Percentiles rank a stretch among this genome's conserved stretches.
These are phyloP conservation scores for Amiota communis DNA, from an alignment of 2,888 invertebrate species.

Conservation along the genomic window DNA sequence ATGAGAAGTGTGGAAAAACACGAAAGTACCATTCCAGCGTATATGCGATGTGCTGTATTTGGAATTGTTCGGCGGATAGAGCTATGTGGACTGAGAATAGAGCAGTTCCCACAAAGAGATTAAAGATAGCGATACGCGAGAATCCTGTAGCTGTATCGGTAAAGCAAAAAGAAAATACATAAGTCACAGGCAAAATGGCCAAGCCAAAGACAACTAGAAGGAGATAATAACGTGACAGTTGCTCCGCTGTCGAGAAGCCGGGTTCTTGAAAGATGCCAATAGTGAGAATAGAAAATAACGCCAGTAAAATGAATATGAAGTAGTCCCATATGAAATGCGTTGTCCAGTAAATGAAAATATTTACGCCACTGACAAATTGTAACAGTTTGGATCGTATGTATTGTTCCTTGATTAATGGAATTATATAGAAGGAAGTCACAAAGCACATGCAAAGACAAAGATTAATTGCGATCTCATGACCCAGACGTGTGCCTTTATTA, in stretches of 20 bases:
- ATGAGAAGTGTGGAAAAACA: conserved; percentile 79
- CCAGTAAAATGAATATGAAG: conserved; percentile 78
- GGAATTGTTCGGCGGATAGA: conserved; percentile 41
- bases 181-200: conserved; percentile 81
- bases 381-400: conserved; percentile 81
- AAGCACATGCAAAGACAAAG: conserved; percentile 83
- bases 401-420: conserved; percentile 78
- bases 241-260: conserved; percentile 69
- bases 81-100: conserved; percentile 29
- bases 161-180: conserved; percentile 79
- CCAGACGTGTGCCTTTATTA: conserved; percentile 60
- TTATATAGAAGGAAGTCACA: conserved; percentile 77
- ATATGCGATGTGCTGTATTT: conserved; percentile 76
- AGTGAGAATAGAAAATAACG: conserved; percentile 77
- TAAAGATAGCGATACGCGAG: conserved; percentile 67
- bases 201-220: conserved; percentile 79
- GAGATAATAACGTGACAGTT: conserved; percentile 43
- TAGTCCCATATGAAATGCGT: conserved; percentile 76
- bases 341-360: conserved; percentile 80
- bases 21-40: conserved; percentile 80
- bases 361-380: conserved; percentile 82
- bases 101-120: conserved; percentile 28
- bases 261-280: conserved; percentile 78
- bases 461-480: conserved; percentile 79
- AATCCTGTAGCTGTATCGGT: conserved; percentile 82